phyloP scores from a whole-genome alignment of 2,797 vertebrate genomes.

The Poeciliopsis turneri region DNA sequence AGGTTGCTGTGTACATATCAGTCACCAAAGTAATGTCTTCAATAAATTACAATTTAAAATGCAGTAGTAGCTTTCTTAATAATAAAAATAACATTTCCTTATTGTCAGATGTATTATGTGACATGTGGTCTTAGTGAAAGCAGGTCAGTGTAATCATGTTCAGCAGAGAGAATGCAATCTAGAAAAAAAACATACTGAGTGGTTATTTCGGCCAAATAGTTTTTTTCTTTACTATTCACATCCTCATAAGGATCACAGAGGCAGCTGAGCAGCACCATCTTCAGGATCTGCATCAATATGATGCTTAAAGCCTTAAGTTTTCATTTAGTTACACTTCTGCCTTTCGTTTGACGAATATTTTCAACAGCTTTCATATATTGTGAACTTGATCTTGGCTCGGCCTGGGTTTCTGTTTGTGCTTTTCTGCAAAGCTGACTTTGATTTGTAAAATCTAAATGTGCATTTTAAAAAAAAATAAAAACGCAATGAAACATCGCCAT shows the following conservation, averaged over 20 bases:
- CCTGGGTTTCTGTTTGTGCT: neutral
- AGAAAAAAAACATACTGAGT: neutral
- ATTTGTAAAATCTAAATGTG: neutral
- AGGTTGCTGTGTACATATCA: neutral
- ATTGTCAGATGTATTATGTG: neutral
- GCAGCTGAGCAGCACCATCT: conserved; percentile 50
- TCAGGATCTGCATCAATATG: conserved; percentile 37
- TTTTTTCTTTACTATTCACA: neutral
- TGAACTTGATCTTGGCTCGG: neutral
- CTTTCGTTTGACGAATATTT: neutral
- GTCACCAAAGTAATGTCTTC: neutral
- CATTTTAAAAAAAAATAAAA: neutral
- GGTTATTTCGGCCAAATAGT: neutral
- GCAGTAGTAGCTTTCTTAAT: neutral
- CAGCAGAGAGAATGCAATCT: neutral
- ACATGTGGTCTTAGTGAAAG: neutral
- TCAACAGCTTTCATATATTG: neutral
- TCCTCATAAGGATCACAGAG: neutral
- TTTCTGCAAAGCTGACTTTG: neutral
- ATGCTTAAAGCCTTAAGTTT: conserved; percentile 8
- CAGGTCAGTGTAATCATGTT: neutral
- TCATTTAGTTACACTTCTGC: conserved; percentile 3
- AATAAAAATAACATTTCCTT: neutral
- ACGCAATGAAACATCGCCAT: neutral
- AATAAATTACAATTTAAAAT: neutral